Conservation (phyloP, 1,140 invertebrate genomes). For the Druon quercuslanigerum region DNA sequence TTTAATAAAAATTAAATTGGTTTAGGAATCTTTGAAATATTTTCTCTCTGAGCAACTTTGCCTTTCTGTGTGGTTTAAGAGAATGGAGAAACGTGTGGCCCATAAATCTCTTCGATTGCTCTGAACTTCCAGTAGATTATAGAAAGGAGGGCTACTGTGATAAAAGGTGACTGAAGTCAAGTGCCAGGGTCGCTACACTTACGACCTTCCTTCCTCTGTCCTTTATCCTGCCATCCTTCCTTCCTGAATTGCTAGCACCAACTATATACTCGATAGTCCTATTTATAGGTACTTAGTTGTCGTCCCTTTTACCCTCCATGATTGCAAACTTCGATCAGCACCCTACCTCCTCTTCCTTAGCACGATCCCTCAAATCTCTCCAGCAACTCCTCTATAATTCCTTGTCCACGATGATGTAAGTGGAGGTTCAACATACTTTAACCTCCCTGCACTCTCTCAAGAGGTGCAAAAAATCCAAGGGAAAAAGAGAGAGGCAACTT, state of each 20-base stretch:
- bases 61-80: neutral
- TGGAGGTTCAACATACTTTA: neutral
- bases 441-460: neutral
- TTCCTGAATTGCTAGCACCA: neutral
- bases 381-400: neutral
- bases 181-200: neutral
- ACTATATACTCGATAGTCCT: neutral
- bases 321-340: conserved; percentile 15
- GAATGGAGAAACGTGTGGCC: conserved; percentile 6
- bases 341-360: neutral
- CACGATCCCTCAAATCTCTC: neutral
- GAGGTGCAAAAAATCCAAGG: neutral
- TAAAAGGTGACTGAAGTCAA: conserved; percentile 22
- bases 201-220: neutral
- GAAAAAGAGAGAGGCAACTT: neutral
- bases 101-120: conserved; percentile 9
- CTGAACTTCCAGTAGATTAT: conserved; percentile 16
- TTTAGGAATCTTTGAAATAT: neutral
- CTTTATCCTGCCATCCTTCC: neutral
- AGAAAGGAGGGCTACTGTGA: conserved; percentile 9
- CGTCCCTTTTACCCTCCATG: neutral
- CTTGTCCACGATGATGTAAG: neutral
- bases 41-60: neutral
- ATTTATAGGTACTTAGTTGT: conserved; percentile 17
- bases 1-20: neutral